These are phyloP conservation scores for Willowsia nigromaculata DNA, from an alignment of 2,888 invertebrate genomes.

Conservation along the genomic window DNA sequence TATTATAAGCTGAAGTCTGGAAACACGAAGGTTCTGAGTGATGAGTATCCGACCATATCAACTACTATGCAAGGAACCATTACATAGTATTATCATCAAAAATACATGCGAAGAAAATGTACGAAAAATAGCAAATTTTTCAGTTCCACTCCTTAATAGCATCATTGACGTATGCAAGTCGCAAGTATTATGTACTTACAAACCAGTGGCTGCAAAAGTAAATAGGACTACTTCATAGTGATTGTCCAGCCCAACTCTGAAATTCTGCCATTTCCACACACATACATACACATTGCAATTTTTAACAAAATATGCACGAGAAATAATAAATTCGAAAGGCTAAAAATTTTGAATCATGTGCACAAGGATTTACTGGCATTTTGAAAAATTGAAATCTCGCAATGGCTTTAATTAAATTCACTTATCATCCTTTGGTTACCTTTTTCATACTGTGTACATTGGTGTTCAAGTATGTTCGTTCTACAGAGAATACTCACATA, in stretches of 20 bases:
- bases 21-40: constrained; percentile 5
- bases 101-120: neutral
- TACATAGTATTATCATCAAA: neutral
- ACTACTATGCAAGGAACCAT: neutral
- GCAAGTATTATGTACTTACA: too few relatives aligned
- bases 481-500: neutral
- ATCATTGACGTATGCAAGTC: neutral
- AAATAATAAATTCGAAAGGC: neutral
- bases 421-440: neutral
- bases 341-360: neutral
- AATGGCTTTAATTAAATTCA: neutral
- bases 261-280: neutral
- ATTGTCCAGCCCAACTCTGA: too few relatives aligned
- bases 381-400: neutral
- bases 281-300: neutral
- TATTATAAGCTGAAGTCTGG: constrained; percentile 28
- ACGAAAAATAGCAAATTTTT: neutral
- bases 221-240: too few relatives aligned
- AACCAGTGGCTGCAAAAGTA: too few relatives aligned
- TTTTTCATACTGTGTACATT: neutral
- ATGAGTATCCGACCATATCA: constrained; percentile 2
- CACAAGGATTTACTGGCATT: neutral
- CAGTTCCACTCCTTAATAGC: neutral
- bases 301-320: neutral
- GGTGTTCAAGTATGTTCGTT: neutral